Evolutionary conservation across 2,113 vertebrate species (phyloP), one percentile per base, ranked within the genome.

Genomic region (Campylomormyrus tamandua): DNA sequence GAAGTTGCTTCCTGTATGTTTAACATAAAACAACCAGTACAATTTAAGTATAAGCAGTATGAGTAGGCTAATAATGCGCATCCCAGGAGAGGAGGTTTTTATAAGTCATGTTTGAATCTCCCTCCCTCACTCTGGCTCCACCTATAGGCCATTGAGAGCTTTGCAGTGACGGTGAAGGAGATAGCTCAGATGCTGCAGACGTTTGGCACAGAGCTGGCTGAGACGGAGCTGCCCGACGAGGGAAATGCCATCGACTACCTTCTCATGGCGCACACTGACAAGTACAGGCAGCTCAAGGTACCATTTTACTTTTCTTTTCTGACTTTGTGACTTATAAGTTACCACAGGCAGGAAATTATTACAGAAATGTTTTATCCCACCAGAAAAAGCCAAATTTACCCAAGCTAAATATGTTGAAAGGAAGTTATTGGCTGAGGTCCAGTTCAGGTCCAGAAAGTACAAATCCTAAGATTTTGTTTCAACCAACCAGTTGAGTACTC

Each of bases 101-200:
- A 77, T 77, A 39, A 77, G 74, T 6, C 27, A 31, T 42, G 15
- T 88, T 70, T 88, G 87, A 88, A 88, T 58, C 21, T 84, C 19
- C 15, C 35, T 19, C 19, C 11, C 70, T 83, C 13, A 24, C 49
- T 90, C 13, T 92, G 42, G 88, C 83, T 92, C 88, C 95, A 89
- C 94, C 90, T 80, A n/a, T 94, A 99, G 98, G 97, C 98, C 3
- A 99, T 99, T 5, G 98, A 99, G 96, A 98, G 97, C 4, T 99
- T 99, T 95, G 98, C 98, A 0, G 96, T 99, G 70, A 98, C 97
- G 0, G 98, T 99, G 92, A 99, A 99, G 94, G 98, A 99, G n/a
- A 97, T 97, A 3, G 98, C 98, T 0, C 98, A 99, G 96, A 94
- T 98, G 95, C 92, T 99, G 90, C 98, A 99, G 84, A 92, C 96